Percentiles rank a stretch among this genome's conserved stretches.
Evolutionary conservation across 1,140 invertebrate genomes (phyloP).

Genomic region (Triops longicaudatus): DNA sequence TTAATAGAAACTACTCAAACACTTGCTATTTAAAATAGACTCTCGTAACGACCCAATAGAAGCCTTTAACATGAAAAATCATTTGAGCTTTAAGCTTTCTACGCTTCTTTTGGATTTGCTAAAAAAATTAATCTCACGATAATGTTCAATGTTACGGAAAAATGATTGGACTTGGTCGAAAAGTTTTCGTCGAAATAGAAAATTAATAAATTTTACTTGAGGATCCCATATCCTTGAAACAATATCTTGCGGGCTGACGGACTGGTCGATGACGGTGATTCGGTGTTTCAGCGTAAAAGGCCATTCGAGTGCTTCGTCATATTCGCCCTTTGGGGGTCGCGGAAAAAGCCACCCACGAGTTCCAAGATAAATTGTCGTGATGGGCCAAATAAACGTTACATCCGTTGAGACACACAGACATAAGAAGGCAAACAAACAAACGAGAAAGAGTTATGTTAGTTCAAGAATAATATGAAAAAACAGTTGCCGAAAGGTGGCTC

Average conservation of each 20-base stretch:
- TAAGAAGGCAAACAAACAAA: slow-evolving; percentile 4
- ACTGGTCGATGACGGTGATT: slow-evolving; percentile 41
- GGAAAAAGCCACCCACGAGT: neutral
- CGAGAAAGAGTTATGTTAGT: neutral
- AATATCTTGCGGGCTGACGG: slow-evolving; percentile 36
- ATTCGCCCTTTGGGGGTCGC: slow-evolving; percentile 33
- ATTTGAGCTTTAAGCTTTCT: too few relatives aligned
- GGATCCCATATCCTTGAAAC: slow-evolving; percentile 45
- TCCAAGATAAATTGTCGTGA: neutral
- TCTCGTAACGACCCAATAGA: too few relatives aligned
- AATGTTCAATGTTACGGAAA: too few relatives aligned
- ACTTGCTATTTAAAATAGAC: too few relatives aligned
- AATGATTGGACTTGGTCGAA: too few relatives aligned
- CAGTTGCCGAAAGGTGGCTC: neutral
- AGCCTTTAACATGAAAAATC: too few relatives aligned
- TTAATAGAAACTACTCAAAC: too few relatives aligned
- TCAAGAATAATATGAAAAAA: neutral
- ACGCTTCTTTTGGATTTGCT: too few relatives aligned
- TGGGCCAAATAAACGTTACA: neutral
- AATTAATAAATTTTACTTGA: slow-evolving; percentile 28
- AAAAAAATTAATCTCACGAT: too few relatives aligned
- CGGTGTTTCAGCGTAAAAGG: slow-evolving; percentile 42
- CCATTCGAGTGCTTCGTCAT: slow-evolving; percentile 39
- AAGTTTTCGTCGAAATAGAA: neutral
- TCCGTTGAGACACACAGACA: neutral